Percentiles rank a stretch among this genome's conserved stretches.
Evolutionary conservation across 2,888 invertebrate species (phyloP).

Genomic region (Pseudanteris insignis): DNA sequence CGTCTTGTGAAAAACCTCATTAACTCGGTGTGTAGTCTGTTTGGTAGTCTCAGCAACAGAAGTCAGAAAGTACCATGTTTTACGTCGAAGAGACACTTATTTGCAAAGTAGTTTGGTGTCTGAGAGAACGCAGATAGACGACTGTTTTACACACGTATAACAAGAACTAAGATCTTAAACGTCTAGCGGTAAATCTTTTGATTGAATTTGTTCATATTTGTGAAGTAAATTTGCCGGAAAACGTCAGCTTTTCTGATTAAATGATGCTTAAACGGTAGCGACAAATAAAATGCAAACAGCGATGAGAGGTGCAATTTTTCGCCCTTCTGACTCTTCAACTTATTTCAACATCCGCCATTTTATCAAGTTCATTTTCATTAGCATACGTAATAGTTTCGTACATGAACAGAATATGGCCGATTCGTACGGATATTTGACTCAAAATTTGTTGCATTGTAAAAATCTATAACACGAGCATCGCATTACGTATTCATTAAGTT

Average conservation of each 20-base stretch:
- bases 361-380: too few species aligned
- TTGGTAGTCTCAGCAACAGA: too few species aligned
- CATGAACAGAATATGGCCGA: too few species aligned
- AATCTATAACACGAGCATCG: too few species aligned
- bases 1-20: too few species aligned
- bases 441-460: too few species aligned
- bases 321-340: too few species aligned
- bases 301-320: neutral
- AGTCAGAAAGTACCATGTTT: constrained; percentile 16
- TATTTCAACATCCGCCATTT: neutral
- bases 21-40: too few species aligned
- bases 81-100: constrained; percentile 23
- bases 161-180: constrained; percentile 36
- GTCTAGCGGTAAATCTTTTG: constrained; percentile 18
- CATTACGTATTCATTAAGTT: too few species aligned
- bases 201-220: constrained; percentile 31
- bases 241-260: constrained; percentile 19
- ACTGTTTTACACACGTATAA: constrained; percentile 15
- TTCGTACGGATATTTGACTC: too few species aligned
- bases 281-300: constrained; percentile 11
- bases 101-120: constrained; percentile 31
- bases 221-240: constrained; percentile 29
- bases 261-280: constrained; percentile 12
- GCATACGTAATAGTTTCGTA: too few species aligned
- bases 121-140: constrained; percentile 12